phyloP scores from a whole-genome alignment of 92 coral and sea anemone genomes.

The Siderastrea siderea region DNA sequence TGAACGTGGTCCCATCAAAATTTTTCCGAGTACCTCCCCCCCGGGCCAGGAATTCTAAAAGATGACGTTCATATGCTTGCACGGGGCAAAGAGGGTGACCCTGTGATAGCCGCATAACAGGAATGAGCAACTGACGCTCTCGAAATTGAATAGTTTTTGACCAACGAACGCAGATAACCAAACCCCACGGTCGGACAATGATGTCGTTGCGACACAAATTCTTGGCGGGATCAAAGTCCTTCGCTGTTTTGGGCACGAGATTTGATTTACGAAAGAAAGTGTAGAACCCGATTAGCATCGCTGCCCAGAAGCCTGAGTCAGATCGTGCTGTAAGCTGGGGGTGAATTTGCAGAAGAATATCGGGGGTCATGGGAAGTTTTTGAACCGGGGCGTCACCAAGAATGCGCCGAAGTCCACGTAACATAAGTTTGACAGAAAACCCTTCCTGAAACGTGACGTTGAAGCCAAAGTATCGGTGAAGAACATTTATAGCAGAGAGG shows the following conservation, averaged over 20 bases:
- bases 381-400: too few relatives aligned
- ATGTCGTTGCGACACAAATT: slow-evolving; percentile 9
- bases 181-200: slow-evolving; percentile 2
- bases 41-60: too few relatives aligned
- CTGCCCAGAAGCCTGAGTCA: slow-evolving; percentile 20
- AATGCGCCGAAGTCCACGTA: background rate
- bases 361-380: background rate
- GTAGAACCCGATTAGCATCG: slow-evolving; percentile 22
- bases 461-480: slow-evolving; percentile 11
- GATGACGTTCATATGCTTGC: too few relatives aligned
- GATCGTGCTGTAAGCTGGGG: background rate
- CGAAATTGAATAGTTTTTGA: too few relatives aligned
- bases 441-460: slow-evolving; percentile 25
- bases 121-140: too few relatives aligned
- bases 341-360: background rate
- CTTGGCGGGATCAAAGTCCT: background rate
- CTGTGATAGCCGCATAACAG: too few relatives aligned
- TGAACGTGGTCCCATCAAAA: too few relatives aligned
- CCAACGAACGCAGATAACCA: background rate
- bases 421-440: slow-evolving; percentile 8
- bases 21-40: too few relatives aligned
- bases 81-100: too few relatives aligned
- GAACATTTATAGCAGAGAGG: slow-evolving; percentile 30
- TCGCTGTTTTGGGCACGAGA: background rate
- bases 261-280: slow-evolving; percentile 21